Percentiles rank a stretch among this genome's conserved stretches.
Evolutionary conservation across 2,113 vertebrate genomes (phyloP).

Genomic region (Thermophis baileyi): DNA sequence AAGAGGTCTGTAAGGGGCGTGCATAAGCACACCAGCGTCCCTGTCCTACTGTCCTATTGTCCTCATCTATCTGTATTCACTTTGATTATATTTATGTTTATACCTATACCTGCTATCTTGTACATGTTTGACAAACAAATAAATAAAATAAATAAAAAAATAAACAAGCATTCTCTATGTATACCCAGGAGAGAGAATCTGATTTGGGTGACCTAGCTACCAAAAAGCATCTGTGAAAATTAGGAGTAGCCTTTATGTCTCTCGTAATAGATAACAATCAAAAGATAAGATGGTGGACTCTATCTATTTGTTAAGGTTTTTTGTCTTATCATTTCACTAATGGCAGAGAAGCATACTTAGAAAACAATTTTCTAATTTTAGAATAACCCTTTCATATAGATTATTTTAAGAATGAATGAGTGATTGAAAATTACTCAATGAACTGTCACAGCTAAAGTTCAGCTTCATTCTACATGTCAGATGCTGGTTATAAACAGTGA

Average conservation of each 20-base stretch:
- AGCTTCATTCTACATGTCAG: not conserved
- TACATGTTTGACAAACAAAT: too few relatives aligned
- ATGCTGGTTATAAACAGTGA: not conserved
- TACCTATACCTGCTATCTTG: too few relatives aligned
- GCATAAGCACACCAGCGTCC: too few relatives aligned
- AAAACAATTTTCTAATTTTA: not conserved
- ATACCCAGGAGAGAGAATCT: not conserved
- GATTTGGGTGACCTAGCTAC: not conserved
- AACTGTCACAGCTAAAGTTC: not conserved
- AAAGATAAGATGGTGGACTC: not conserved
- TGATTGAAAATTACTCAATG: not conserved
- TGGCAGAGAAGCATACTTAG: not conserved
- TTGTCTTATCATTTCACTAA: not conserved
- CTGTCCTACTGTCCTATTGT: too few relatives aligned
- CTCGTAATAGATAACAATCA: not conserved
- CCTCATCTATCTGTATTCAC: too few relatives aligned
- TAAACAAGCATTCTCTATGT: rapidly evolving
- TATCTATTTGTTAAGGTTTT: not conserved
- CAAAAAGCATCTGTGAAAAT: not conserved
- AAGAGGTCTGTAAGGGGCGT: too few relatives aligned
- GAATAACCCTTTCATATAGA: not conserved
- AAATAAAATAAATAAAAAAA: too few relatives aligned
- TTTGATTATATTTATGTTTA: too few relatives aligned
- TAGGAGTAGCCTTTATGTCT: not conserved
- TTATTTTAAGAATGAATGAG: not conserved